Percentiles rank a stretch among this genome's conserved stretches.
These are phyloP conservation scores for Drosophila ficusphila DNA, from an alignment of 1,140 invertebrate species.

Conservation along the genomic window DNA sequence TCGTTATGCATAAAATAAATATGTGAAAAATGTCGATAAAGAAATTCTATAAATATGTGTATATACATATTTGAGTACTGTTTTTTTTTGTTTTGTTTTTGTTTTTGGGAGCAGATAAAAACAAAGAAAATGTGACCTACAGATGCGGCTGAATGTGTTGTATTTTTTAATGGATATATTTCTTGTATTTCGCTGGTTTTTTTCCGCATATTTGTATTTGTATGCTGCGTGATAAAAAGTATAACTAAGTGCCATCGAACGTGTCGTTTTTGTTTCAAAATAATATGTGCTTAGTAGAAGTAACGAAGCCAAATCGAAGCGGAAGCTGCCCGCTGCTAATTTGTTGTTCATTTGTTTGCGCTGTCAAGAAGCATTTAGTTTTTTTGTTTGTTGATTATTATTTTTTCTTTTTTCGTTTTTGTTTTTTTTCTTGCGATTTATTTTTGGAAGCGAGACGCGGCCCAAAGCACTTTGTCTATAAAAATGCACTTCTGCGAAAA, in stretches of 20 bases:
- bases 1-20: slow-evolving; percentile 21
- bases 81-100: no score
- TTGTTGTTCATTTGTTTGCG: slow-evolving; percentile 51
- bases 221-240: slow-evolving; percentile 32
- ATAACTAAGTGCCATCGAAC: slow-evolving; percentile 21
- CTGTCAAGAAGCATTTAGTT: slow-evolving; percentile 41
- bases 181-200: slow-evolving; percentile 7
- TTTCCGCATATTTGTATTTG: slow-evolving; percentile 37
- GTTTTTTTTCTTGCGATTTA: slow-evolving; percentile 10
- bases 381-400: slow-evolving; percentile 10
- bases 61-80: slow-evolving; percentile 3
- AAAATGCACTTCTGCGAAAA: slow-evolving; percentile 81
- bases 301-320: slow-evolving; percentile 24
- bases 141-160: slow-evolving; percentile 19
- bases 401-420: slow-evolving; percentile 4
- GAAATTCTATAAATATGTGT: slow-evolving; percentile 38
- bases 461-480: slow-evolving; percentile 62
- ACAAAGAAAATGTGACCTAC: slow-evolving; percentile 5
- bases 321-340: slow-evolving; percentile 41
- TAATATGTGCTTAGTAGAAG: slow-evolving; percentile 9
- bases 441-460: slow-evolving; percentile 28
- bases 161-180: slow-evolving; percentile 30
- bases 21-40: slow-evolving; percentile 36
- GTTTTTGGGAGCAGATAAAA: slow-evolving; percentile 7
- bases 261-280: slow-evolving; percentile 45